Conservation (phyloP, 2,888 invertebrate genomes). For the Poecilobothrus nobilitatus region DNA sequence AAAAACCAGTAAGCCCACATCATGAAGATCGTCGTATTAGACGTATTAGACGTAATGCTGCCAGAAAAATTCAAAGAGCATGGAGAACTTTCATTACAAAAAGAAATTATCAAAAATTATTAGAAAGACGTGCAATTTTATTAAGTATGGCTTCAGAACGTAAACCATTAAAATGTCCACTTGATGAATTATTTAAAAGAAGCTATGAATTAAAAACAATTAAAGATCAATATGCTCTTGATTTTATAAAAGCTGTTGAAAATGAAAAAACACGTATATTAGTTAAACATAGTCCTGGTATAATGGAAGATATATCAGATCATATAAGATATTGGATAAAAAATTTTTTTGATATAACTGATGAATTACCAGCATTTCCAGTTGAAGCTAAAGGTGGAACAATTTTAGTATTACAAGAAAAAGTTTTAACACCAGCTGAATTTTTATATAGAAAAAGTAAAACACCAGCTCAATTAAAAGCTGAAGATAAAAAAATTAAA, state of each 20-base stretch:
- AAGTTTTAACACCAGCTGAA: slow-evolving; percentile 42
- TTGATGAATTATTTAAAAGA: not conserved
- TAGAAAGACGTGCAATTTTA: not conserved
- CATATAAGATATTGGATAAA: slow-evolving; percentile 66
- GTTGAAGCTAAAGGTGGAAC: slow-evolving; percentile 47
- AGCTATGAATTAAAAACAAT: not conserved
- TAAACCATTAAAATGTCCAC: not conserved
- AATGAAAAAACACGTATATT: slow-evolving; percentile 46
- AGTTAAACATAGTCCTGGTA: slow-evolving; percentile 45
- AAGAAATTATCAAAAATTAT: not conserved
- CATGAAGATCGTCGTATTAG: too few relatives aligned
- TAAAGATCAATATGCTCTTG: not conserved
- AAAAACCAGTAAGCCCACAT: too few relatives aligned
- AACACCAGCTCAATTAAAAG: not conserved
- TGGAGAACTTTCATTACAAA: not conserved
- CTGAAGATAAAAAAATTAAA: slow-evolving; percentile 26
- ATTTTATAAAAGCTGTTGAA: slow-evolving; percentile 38
- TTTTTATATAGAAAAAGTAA: slow-evolving; percentile 27
- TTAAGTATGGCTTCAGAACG: not conserved
- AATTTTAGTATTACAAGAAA: slow-evolving; percentile 43
- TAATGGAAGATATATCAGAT: slow-evolving; percentile 65
- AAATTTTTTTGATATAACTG: slow-evolving; percentile 42
- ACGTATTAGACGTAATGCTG: not conserved
- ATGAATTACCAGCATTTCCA: slow-evolving; percentile 46
- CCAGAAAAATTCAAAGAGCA: not conserved